Conservation (phyloP, 2,113 vertebrate genomes). For the Holacanthus passer region DNA sequence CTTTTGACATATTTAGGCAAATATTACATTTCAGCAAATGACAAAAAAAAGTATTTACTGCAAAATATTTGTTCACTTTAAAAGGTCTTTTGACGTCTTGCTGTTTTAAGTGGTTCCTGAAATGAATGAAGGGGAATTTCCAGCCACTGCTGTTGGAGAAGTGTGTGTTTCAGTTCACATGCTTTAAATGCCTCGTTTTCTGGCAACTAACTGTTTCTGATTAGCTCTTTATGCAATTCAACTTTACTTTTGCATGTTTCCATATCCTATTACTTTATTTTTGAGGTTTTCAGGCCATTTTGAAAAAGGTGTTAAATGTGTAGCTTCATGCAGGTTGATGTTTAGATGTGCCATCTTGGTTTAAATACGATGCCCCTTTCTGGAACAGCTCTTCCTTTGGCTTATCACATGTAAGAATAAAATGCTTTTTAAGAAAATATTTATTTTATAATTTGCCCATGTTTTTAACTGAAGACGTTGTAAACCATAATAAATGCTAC, state of each 20-base stretch:
- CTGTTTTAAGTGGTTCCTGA: conserved; percentile 21
- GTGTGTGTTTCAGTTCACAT: conserved; percentile 33
- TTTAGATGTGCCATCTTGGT: conserved; percentile 56
- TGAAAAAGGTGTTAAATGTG: conserved; percentile 34
- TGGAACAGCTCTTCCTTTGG: conserved; percentile 21
- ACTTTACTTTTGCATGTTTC: conserved; percentile 58
- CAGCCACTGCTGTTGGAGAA: conserved; percentile 1
- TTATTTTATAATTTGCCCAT: conserved; percentile 57
- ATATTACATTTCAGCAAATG: conserved; percentile 45
- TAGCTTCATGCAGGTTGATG: conserved; percentile 45
- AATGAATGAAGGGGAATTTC: conserved; percentile 20
- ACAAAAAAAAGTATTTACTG: conserved; percentile 41
- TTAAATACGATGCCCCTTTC: conserved; percentile 29
- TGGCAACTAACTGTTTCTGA: conserved; percentile 3
- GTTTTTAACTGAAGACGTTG: conserved; percentile 57
- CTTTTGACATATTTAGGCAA: conserved; percentile 48
- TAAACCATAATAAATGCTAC: conserved; percentile 68
- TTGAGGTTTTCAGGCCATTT: conserved; percentile 39
- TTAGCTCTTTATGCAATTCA: conserved; percentile 27
- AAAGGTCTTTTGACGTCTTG: conserved; percentile 44
- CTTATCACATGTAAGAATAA: conserved; percentile 40
- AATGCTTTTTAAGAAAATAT: conserved; percentile 44
- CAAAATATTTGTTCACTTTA: conserved; percentile 32
- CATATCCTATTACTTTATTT: conserved; percentile 33
- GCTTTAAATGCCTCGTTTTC: conserved; percentile 44